Conservation (phyloP, 2,888 invertebrate species). For the Drosophila macrospina region DNA sequence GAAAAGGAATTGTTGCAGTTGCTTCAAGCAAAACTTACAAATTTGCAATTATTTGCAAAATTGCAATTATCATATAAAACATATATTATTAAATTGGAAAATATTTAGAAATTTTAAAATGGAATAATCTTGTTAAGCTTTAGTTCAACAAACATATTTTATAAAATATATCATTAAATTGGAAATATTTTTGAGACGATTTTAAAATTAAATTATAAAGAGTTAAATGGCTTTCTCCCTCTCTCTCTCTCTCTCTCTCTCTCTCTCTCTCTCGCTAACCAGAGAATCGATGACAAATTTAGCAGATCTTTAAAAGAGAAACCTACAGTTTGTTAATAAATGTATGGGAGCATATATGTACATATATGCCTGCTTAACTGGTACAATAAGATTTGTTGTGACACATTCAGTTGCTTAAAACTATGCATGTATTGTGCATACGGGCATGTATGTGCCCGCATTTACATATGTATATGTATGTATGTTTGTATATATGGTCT, state of each 20-base stretch:
- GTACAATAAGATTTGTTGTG: slow-evolving; percentile 27
- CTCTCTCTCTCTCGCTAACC: too few relatives aligned
- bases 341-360: slow-evolving; percentile 4
- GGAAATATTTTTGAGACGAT: neutral
- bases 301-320: neutral
- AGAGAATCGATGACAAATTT: neutral
- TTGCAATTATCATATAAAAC: too few relatives aligned
- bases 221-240: neutral
- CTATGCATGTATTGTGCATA: slow-evolving; percentile 10
- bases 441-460: slow-evolving; percentile 3
- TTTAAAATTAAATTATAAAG: neutral
- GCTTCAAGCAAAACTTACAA: too few relatives aligned
- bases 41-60: too few relatives aligned
- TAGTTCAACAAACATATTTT: too few relatives aligned
- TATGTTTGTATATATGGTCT: slow-evolving; percentile 19
- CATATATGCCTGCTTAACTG: slow-evolving; percentile 7
- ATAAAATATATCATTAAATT: too few relatives aligned
- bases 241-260: too few relatives aligned
- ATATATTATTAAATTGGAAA: too few relatives aligned
- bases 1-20: too few relatives aligned
- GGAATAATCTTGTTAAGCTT: neutral
- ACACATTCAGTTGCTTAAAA: slow-evolving; percentile 27
- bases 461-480: slow-evolving; percentile 9
- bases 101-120: too few relatives aligned
- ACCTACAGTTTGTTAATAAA: neutral